phyloP scores from a whole-genome alignment of 2,113 vertebrate species.

The Smithornis capensis region DNA sequence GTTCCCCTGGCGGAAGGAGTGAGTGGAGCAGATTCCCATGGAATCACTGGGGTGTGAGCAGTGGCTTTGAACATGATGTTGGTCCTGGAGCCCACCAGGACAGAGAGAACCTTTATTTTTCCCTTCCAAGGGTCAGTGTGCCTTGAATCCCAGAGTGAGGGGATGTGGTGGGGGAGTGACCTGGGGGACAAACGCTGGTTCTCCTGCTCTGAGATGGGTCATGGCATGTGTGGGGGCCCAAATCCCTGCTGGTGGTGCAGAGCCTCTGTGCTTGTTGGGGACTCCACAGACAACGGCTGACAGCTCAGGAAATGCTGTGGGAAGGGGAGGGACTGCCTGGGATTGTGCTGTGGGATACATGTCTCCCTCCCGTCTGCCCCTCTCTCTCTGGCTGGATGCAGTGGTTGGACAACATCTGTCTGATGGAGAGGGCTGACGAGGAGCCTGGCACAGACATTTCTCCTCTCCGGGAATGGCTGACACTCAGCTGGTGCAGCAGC shows the following conservation, averaged over 20 bases:
- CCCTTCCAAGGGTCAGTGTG: background rate
- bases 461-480: background rate
- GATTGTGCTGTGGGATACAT: background rate
- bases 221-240: background rate
- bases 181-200: background rate
- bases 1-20: accelerated
- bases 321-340: background rate
- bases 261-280: background rate
- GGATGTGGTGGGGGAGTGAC: background rate
- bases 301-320: background rate
- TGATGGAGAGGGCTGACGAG: background rate
- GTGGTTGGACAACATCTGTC: background rate
- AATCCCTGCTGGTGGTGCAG: background rate
- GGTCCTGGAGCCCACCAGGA: background rate
- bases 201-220: background rate
- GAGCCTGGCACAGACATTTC: background rate
- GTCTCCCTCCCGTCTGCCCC: background rate
- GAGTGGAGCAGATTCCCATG: background rate
- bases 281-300: accelerated
- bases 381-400: background rate
- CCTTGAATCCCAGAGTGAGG: background rate
- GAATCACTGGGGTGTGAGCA: background rate
- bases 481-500: background rate
- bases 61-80: background rate
- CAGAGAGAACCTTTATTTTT: background rate